These are phyloP conservation scores for Peromyscus attwateri DNA, from an alignment of 2,797 vertebrate genomes.

Conservation along the genomic window DNA sequence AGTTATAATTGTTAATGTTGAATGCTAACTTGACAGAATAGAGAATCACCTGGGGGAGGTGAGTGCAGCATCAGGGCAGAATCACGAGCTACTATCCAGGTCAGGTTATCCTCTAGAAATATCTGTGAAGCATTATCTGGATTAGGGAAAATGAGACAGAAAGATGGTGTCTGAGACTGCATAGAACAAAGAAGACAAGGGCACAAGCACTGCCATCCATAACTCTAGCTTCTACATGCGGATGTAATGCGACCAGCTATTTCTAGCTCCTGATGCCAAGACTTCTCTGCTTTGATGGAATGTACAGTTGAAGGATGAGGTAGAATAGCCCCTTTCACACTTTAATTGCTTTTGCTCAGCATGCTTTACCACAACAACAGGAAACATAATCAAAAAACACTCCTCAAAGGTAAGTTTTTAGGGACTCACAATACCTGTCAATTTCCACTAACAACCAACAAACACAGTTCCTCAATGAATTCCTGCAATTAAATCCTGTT, in stretches of 20 bases:
- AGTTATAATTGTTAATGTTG: neutral
- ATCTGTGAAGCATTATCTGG: neutral
- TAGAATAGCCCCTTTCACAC: neutral
- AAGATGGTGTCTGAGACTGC: neutral
- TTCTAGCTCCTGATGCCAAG: neutral
- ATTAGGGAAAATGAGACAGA: neutral
- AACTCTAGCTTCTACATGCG: too few relatives aligned
- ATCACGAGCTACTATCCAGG: neutral
- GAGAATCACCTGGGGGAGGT: neutral
- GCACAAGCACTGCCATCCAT: neutral
- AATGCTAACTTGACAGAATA: neutral
- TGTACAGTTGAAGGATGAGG: neutral
- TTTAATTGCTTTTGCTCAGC: neutral
- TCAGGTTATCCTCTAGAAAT: neutral
- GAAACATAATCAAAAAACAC: neutral
- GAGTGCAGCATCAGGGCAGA: neutral
- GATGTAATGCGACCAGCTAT: too few relatives aligned
- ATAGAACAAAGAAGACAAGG: neutral
- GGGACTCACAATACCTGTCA: neutral
- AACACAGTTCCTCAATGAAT: neutral
- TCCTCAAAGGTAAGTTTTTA: neutral
- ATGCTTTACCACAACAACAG: neutral
- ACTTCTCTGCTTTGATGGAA: too few relatives aligned
- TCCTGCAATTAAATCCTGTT: neutral
- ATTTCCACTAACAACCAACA: neutral